Evolutionary conservation across 1,140 invertebrate species (phyloP), one percentile per base, ranked within the genome.

Genomic region (Heliconius eleuchia): DNA sequence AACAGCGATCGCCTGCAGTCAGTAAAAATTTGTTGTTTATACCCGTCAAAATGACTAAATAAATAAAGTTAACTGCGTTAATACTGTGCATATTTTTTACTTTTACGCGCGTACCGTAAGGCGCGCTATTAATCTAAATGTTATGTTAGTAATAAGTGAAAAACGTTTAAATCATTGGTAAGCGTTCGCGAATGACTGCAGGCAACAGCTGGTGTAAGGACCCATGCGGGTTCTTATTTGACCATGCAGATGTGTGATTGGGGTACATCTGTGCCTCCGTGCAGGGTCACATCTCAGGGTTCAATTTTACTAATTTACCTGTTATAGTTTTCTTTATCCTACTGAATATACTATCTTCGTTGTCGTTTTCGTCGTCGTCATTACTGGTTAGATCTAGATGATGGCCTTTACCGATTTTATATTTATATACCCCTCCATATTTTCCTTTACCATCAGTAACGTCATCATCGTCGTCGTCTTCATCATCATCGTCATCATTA

Each of bases 1-100:
- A 98, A 97, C 97, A 98, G 97, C 97, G 97, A 97, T 98, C 97
- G 97, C 97, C 97, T 98, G 97, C 94, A 95, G 94, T 94, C 94
- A 95, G 94, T 95, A 95, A 95, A 95, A 94, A 94, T 91, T 86
- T 90, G 85, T 87, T 89, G 84, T 94, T 91, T 93, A 92, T 86
- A 93, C 88, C 92, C 87, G 91, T 87, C 89, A 85, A 88, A 85
- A 92, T 84, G 83, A 80, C 83, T 87, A 87, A 83, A 85, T 86
- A 84, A 86, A 87, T 86, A 90, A 84, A 87, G 89, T 94, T 90
- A 91, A 90, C 89, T 91, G 85, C 84, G 90, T 94, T 94, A 94
- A 94, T 92, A 89, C 85, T 92, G 89, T 91, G 89, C 89, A 92
- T 88, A 82, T 89, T 90, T 88, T 80, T 84, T 87, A 86, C 85